Evolutionary conservation across 2,888 invertebrate species (phyloP).

Genomic region (Tuberolachnus salignus): DNA sequence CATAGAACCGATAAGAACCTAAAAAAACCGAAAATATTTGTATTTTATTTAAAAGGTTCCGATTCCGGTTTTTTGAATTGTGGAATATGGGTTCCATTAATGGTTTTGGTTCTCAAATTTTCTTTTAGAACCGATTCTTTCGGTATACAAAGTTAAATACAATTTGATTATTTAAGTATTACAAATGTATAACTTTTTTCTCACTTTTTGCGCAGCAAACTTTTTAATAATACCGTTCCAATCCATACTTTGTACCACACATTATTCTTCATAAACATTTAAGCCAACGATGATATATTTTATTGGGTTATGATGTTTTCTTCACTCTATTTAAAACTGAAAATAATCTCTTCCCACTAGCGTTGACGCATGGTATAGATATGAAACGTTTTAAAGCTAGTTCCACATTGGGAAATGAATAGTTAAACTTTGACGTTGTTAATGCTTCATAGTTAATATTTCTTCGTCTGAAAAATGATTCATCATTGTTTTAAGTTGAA

Average conservation of each 20-base stretch:
- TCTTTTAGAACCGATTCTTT: no score
- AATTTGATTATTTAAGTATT: neutral
- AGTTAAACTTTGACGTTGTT: neutral
- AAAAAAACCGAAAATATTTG: no score
- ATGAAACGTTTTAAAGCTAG: neutral
- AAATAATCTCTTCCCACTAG: neutral
- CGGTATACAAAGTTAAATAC: neutral
- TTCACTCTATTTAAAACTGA: slow-evolving; percentile 12
- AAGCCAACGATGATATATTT: slow-evolving; percentile 6
- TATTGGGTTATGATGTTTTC: slow-evolving; percentile 30
- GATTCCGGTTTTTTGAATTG: no score
- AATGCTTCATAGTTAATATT: neutral
- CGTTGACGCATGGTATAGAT: neutral
- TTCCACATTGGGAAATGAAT: neutral
- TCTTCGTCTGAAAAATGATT: neutral
- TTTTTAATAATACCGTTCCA: neutral
- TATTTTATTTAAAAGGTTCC: no score
- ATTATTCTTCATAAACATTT: slow-evolving; percentile 8
- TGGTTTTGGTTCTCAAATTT: no score
- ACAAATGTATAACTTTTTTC: neutral
- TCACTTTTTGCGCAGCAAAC: neutral
- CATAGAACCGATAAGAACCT: no score
- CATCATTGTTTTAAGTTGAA: slow-evolving; percentile 1
- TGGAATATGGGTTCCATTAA: no score
- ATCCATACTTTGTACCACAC: neutral